A percentile compares a stretch with the other conserved stretches of the same genome.
Conservation (phyloP, 2,797 vertebrate genomes). For the Paedocypris micromegethes region DNA sequence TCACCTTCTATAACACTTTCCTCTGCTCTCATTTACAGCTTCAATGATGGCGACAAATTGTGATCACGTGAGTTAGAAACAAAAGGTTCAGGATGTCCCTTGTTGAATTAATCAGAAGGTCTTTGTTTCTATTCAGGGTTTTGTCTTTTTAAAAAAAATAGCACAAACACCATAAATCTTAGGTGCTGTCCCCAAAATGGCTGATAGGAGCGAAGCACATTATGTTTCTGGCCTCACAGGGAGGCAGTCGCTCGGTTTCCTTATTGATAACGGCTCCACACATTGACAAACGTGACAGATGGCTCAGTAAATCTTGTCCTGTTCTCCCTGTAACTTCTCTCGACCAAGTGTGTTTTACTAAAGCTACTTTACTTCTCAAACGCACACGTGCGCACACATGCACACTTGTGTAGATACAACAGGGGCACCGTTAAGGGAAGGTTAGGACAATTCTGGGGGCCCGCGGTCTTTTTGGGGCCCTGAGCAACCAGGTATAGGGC, state of each 20-base stretch:
- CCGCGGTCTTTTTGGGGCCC: too few relatives aligned
- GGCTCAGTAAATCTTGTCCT: conserved; percentile 9
- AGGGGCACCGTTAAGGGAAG: too few relatives aligned
- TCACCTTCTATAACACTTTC: too few relatives aligned
- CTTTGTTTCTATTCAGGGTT: conserved; percentile 27
- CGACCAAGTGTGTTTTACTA: not conserved
- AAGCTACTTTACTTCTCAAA: not conserved
- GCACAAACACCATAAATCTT: conserved; percentile 43
- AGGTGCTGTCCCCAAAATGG: conserved; percentile 26
- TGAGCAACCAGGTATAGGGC: too few relatives aligned
- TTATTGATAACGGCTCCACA: conserved; percentile 22
- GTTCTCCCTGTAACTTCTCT: not conserved
- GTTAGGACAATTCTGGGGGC: too few relatives aligned
- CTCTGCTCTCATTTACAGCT: too few relatives aligned
- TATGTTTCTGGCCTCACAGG: conserved; percentile 29
- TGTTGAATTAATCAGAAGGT: conserved; percentile 24
- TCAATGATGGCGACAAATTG: too few relatives aligned
- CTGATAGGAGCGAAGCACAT: conserved; percentile 36
- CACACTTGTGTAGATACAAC: too few relatives aligned
- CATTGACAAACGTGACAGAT: conserved; percentile 34
- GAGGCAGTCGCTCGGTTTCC: conserved; percentile 19
- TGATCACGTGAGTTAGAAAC: too few relatives aligned
- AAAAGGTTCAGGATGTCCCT: not conserved
- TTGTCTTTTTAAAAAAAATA: conserved; percentile 37
- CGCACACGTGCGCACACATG: too few relatives aligned